Evolutionary conservation across 2,888 invertebrate genomes (phyloP).

Genomic region (Actias luna): DNA sequence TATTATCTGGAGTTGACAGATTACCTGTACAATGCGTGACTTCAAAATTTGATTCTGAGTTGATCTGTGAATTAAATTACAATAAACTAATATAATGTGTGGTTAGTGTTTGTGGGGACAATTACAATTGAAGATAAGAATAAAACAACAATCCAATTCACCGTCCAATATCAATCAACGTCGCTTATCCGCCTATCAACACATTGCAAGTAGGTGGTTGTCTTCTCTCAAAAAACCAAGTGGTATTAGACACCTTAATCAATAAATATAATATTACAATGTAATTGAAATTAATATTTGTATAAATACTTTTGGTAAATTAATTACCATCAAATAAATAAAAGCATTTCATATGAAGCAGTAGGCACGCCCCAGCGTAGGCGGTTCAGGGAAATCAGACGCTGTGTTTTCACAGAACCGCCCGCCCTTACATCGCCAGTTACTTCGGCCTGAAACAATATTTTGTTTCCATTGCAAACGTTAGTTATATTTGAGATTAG

Average conservation of each 20-base stretch:
- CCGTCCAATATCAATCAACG: too few species aligned
- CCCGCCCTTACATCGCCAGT: conserved; percentile 10
- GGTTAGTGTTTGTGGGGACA: too few species aligned
- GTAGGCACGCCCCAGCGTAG: neutral
- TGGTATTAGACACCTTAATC: neutral
- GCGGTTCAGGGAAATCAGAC: conserved; percentile 14
- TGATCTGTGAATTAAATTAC: too few species aligned
- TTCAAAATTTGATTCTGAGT: too few species aligned
- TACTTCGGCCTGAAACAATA: conserved; percentile 38
- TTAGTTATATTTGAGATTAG: conserved; percentile 15
- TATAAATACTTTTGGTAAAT: neutral
- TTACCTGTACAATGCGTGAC: too few species aligned
- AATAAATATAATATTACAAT: neutral
- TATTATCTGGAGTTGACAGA: too few species aligned
- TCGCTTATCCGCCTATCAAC: too few species aligned
- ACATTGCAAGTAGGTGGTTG: too few species aligned
- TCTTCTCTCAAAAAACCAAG: too few species aligned
- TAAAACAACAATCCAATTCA: too few species aligned
- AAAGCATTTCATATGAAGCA: neutral
- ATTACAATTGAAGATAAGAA: too few species aligned
- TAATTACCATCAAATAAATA: neutral
- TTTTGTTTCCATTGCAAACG: conserved; percentile 43
- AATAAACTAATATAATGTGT: too few species aligned
- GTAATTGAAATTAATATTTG: neutral
- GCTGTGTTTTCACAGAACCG: conserved; percentile 22